Percentiles rank a stretch among this genome's conserved stretches.
phyloP scores from a whole-genome alignment of 2,888 invertebrate species.

The Mactromeris polynyma region DNA sequence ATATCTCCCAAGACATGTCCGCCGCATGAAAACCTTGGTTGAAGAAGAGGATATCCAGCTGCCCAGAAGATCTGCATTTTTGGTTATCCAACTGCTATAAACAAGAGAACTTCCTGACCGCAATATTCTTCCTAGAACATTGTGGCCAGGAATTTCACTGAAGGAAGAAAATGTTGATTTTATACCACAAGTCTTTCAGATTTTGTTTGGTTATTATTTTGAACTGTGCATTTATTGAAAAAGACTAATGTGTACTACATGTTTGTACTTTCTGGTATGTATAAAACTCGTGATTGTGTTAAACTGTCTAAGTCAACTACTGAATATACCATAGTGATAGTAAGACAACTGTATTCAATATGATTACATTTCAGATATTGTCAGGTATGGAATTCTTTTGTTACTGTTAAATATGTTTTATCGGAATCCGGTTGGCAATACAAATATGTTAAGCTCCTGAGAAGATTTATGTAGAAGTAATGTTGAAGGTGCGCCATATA shows the following conservation, averaged over 20 bases:
- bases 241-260: background rate
- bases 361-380: background rate
- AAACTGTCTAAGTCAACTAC: background rate
- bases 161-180: background rate
- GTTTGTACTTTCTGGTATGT: background rate
- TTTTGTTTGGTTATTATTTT: slow-evolving; percentile 18
- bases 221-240: background rate
- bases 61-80: background rate
- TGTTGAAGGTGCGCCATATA: background rate
- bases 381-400: background rate
- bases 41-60: background rate
- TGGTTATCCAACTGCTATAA: background rate
- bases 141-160: slow-evolving; percentile 25
- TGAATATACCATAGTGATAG: background rate
- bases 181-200: slow-evolving; percentile 42
- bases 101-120: background rate
- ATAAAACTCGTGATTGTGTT: background rate
- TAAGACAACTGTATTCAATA: background rate
- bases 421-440: background rate
- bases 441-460: too few relatives aligned
- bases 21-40: background rate
- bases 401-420: background rate
- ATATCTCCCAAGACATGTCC: background rate
- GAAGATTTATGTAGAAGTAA: background rate
- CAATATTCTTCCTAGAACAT: background rate